Evolutionary conservation across 2,797 vertebrate genomes (phyloP).

Genomic region (Cyclopterus lumpus): DNA sequence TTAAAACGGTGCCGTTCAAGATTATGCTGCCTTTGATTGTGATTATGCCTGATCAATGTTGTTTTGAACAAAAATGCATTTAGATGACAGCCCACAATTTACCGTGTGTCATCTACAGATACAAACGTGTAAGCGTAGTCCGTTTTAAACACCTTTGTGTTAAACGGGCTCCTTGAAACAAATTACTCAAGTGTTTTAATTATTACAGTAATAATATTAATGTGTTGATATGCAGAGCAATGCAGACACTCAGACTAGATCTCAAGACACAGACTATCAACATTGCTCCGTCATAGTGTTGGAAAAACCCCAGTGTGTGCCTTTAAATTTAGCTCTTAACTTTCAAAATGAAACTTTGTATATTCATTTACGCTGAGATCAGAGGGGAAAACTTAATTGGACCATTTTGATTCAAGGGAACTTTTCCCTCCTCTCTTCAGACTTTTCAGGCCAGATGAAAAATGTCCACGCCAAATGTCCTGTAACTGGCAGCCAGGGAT

Average conservation of each 20-base stretch:
- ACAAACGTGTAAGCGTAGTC: not conserved
- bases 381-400: slow-evolving; percentile 57
- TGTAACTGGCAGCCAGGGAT: slow-evolving; percentile 63
- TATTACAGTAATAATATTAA: not conserved
- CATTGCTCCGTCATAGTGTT: not conserved
- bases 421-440: slow-evolving; percentile 19
- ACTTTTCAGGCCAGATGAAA: slow-evolving; percentile 52
- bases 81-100: not conserved
- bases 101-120: not conserved
- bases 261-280: not conserved
- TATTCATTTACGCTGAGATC: slow-evolving; percentile 59
- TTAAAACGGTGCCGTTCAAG: not conserved
- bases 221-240: not conserved
- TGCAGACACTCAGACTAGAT: not conserved
- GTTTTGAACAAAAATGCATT: not conserved
- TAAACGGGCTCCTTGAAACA: not conserved
- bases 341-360: slow-evolving; percentile 28
- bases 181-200: not conserved
- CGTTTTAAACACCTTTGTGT: not conserved
- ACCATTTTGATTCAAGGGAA: slow-evolving; percentile 45
- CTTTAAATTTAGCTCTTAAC: slow-evolving; percentile 17
- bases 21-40: slow-evolving; percentile 24
- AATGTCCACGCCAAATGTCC: slow-evolving; percentile 62
- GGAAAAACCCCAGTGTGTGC: slow-evolving; percentile 2
- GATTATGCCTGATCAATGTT: not conserved